phyloP scores from a whole-genome alignment of 2,113 vertebrate species.

The Sapayoa aenigma region DNA sequence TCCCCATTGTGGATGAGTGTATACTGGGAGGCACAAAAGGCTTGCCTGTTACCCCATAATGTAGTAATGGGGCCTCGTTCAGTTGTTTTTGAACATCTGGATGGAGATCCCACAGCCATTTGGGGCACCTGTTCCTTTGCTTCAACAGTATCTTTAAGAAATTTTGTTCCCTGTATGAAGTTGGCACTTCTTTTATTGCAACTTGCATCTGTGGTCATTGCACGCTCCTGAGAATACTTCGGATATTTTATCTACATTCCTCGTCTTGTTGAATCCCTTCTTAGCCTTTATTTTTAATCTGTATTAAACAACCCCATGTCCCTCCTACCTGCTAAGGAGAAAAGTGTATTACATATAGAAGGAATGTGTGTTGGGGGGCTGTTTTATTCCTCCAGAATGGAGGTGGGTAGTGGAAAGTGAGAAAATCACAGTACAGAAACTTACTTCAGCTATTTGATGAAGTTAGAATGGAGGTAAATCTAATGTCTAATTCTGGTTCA shows the following conservation, averaged over 20 bases:
- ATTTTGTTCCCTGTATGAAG: background rate
- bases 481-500: background rate
- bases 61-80: background rate
- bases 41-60: background rate
- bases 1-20: background rate
- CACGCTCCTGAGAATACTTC: background rate
- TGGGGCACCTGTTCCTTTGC: background rate
- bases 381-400: background rate
- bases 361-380: accelerated
- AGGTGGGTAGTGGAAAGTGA: background rate
- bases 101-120: background rate
- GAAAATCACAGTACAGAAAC: background rate
- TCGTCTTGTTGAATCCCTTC: background rate
- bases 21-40: background rate
- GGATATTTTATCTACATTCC: background rate
- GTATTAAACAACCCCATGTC: background rate
- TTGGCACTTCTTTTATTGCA: background rate
- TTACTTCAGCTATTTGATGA: background rate
- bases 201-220: background rate
- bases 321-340: background rate
- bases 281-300: background rate
- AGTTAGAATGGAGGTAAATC: background rate
- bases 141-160: background rate
- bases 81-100: background rate
- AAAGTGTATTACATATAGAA: background rate